Percentiles rank a stretch among this genome's conserved stretches.
Conservation (phyloP, 2,888 invertebrate species). For the Idaea aversata region DNA sequence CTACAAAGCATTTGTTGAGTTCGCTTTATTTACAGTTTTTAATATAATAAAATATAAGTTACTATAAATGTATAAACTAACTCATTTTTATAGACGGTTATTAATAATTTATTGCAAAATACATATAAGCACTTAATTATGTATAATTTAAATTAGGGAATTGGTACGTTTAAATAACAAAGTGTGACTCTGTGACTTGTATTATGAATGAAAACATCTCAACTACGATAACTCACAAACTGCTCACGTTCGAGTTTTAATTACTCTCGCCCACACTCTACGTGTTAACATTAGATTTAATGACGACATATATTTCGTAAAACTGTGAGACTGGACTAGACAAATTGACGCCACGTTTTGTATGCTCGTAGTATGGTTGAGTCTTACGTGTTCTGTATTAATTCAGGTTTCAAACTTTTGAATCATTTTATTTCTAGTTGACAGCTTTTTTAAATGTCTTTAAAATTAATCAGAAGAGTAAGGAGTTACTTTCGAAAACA, state of each 20-base stretch:
- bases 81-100: no score
- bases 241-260: slow-evolving; percentile 23
- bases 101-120: no score
- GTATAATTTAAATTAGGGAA: no score
- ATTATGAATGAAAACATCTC: not conserved
- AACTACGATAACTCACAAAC: not conserved
- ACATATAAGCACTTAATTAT: no score
- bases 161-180: no score
- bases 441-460: not conserved
- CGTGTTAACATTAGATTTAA: slow-evolving; percentile 54
- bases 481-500: no score
- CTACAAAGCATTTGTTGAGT: no score
- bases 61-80: no score
- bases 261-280: slow-evolving; percentile 29
- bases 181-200: no score
- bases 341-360: slow-evolving; percentile 33
- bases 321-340: slow-evolving; percentile 32
- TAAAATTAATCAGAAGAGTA: no score
- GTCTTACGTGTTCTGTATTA: not conserved
- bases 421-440: slow-evolving; percentile 5
- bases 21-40: no score
- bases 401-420: slow-evolving; percentile 4
- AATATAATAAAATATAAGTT: no score
- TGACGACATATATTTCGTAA: slow-evolving; percentile 52
- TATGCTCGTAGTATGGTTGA: not conserved